Evolutionary conservation across 2,113 vertebrate genomes (phyloP).

Genomic region (Cyphomyrus plagiostoma): DNA sequence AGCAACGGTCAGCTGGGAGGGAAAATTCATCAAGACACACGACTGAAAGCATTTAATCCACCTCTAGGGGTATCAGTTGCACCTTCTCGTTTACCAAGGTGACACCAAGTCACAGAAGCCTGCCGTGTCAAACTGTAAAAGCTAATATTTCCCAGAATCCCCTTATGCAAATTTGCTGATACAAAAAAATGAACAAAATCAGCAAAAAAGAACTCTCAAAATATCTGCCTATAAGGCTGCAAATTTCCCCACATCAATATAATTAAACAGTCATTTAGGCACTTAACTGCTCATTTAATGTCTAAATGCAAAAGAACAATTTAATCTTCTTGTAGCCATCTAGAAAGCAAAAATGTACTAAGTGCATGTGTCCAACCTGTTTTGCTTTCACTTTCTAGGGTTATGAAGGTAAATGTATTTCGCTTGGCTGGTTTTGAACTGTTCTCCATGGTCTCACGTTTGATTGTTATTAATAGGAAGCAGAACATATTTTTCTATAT

Average conservation of each 20-base stretch:
- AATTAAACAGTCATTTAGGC: background rate
- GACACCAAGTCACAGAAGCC: background rate
- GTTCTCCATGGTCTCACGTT: slow-evolving; percentile 12
- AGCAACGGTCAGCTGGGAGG: slow-evolving; percentile 52
- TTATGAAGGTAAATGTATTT: background rate
- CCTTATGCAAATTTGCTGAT: background rate
- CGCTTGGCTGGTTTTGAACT: background rate
- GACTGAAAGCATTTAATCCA: slow-evolving; percentile 51
- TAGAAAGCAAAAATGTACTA: background rate
- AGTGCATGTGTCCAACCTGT: background rate
- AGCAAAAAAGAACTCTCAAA: background rate
- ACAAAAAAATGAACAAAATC: background rate
- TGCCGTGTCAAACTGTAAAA: background rate
- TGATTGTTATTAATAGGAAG: slow-evolving; percentile 28
- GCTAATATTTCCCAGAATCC: background rate
- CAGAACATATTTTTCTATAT: slow-evolving; percentile 4
- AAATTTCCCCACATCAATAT: background rate
- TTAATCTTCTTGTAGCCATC: background rate
- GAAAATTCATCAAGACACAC: slow-evolving; percentile 47
- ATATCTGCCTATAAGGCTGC: background rate
- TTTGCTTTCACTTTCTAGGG: background rate
- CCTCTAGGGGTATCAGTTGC: slow-evolving; percentile 38
- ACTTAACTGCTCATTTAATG: background rate
- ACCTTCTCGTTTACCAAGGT: background rate
- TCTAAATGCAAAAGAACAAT: background rate